A percentile compares a stretch with the other conserved stretches of the same genome.
Evolutionary conservation across 2,797 vertebrate genomes (phyloP).

Genomic region (Furcifer pardalis): DNA sequence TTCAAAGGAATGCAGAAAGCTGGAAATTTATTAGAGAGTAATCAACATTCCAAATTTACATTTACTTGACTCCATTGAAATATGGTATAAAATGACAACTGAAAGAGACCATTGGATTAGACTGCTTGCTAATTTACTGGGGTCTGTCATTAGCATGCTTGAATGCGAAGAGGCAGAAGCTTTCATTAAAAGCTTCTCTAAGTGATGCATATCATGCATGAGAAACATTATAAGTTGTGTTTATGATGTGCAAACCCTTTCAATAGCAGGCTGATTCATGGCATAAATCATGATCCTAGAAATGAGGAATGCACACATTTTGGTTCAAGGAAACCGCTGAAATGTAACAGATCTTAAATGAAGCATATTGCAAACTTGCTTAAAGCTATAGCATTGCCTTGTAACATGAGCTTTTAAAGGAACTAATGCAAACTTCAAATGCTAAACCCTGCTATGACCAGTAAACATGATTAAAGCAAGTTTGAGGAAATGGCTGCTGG

Average conservation of each 20-base stretch:
- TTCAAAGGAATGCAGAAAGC: constrained; percentile 39
- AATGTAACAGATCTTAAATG: neutral
- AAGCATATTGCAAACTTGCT: neutral
- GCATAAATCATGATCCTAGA: constrained; percentile 44
- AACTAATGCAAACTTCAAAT: neutral
- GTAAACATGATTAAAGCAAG: constrained; percentile 37
- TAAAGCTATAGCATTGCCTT: neutral
- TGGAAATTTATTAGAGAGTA: constrained; percentile 38
- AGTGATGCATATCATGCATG: constrained; percentile 34
- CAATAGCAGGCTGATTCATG: constrained; percentile 43
- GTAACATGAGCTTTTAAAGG: neutral
- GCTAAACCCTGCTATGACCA: constrained; percentile 31
- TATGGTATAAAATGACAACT: constrained; percentile 29
- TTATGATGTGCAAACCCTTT: constrained; percentile 52
- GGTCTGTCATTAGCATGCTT: constrained; percentile 54
- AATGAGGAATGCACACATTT: constrained; percentile 41
- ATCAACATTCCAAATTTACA: constrained; percentile 41
- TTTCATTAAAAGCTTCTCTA: constrained; percentile 51
- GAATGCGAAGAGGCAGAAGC: constrained; percentile 52
- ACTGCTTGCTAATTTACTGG: constrained; percentile 47
- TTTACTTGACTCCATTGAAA: constrained; percentile 51
- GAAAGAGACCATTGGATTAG: constrained; percentile 54
- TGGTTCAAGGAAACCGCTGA: constrained; percentile 23
- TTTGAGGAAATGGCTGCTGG: constrained; percentile 31
- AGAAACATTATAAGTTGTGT: constrained; percentile 44